Base-by-base conservation (phyloP, 2,113 vertebrate genomes). In the Oncorhynchus keta region DNA sequence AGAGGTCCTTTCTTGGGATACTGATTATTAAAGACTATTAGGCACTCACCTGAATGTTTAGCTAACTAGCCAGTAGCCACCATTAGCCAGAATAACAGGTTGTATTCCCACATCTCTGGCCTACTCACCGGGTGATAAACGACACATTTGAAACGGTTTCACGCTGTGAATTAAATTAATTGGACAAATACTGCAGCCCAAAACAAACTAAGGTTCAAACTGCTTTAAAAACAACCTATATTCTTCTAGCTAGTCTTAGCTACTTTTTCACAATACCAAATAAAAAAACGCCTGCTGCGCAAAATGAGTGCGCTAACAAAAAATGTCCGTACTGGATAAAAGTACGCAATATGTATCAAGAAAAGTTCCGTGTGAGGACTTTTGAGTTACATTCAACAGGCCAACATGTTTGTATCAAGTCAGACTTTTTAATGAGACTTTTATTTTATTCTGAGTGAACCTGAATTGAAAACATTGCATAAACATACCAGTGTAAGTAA, bases 321-420 rank as follows among this genome's bases (percentile, higher is more conserved):
- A 92, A 83, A 91, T 5, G 18, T 67, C n/a, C 90, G 89, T 68
- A 3, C 0, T 67, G 62, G 30, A 62, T 26, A 62, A 24, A 26
- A 1, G 28, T 1, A 67, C 26, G 1, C 39, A 45, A 9, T 11
- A 9, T 13, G 1, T 2, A 5, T 2, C 7, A 59, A 0, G 0
- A 16, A 70, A 70, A 11, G 82, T 91, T 91, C 87, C 88, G 78
- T 11, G 5, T 0, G 39, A 2, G 22, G 0, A 1, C 8, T 0
- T 3, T 20, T 73, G 48, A 51, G 76, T 16, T 2, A 67, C 73
- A 2, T 83, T 80, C 66, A 75, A 81, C 32, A 6, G 24, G 24
- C 2, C 39, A 45, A 45, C 26, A 2, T 18, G 13, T 30, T 7
- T 68, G 66, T 68, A 11, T 5, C n/a, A 24, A 24, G 3, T 65